Evolutionary conservation across 2,888 invertebrate species (phyloP).

Genomic region (Halictus quadricinctus): DNA sequence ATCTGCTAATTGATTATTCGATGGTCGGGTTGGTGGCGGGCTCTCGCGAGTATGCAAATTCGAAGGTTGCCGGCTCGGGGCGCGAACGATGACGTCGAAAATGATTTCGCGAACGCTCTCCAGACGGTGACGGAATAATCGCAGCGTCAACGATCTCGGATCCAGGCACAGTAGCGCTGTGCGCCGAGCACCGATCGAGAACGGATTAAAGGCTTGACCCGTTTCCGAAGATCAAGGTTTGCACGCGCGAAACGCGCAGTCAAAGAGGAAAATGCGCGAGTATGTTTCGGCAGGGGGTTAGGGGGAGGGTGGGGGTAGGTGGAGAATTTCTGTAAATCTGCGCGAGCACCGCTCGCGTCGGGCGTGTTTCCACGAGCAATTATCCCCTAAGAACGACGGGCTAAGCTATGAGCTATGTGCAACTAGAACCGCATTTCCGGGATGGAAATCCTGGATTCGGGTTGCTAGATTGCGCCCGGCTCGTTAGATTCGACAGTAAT

Average conservation of each 20-base stretch:
- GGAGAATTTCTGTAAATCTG: slow-evolving; percentile 5
- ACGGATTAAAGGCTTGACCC: slow-evolving; percentile 25
- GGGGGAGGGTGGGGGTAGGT: not conserved
- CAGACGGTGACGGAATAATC: slow-evolving; percentile 37
- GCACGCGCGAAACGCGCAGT: not conserved
- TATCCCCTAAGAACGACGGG: slow-evolving; percentile 38
- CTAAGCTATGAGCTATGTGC: slow-evolving; percentile 32
- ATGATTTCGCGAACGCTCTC: slow-evolving; percentile 37
- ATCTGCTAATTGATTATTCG: not conserved
- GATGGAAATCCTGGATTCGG: slow-evolving; percentile 46
- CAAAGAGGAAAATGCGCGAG: not conserved
- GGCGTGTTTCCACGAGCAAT: slow-evolving; percentile 13
- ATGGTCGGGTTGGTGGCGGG: not conserved
- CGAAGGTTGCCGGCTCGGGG: not conserved
- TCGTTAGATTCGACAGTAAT: slow-evolving; percentile 53
- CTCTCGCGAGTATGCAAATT: not conserved
- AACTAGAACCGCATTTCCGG: slow-evolving; percentile 35
- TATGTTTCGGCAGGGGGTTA: not conserved
- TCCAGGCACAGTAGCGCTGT: not conserved
- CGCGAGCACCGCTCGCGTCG: not conserved
- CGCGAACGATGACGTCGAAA: not conserved
- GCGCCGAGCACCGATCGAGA: slow-evolving; percentile 9
- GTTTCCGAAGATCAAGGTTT: slow-evolving; percentile 16
- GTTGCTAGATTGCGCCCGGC: slow-evolving; percentile 40
- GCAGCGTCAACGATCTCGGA: slow-evolving; percentile 44